Percentiles rank a stretch among this genome's conserved stretches.
Conservation (phyloP, 2,888 invertebrate genomes). For the Campoplex capitator region DNA sequence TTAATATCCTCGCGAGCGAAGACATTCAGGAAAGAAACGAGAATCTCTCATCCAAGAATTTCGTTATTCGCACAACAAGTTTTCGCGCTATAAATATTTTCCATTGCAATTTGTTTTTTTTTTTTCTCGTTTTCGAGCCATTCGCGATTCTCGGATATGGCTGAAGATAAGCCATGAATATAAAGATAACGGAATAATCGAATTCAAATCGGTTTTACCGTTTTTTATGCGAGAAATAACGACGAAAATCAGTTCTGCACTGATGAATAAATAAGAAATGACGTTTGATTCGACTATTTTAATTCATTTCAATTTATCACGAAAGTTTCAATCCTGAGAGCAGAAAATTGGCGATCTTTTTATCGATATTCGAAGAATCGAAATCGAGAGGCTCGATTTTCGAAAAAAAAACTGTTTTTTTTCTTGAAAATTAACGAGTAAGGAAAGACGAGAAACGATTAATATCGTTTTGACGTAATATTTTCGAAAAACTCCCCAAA, state of each 20-base stretch:
- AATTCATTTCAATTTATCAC: background rate
- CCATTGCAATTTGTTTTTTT: background rate
- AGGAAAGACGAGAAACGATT: too few relatives aligned
- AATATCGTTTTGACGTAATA: too few relatives aligned
- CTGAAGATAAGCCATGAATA: background rate
- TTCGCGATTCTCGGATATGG: background rate
- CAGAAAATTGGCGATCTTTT: too few relatives aligned
- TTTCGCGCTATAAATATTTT: constrained; percentile 8
- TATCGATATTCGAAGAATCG: too few relatives aligned
- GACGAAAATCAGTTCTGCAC: background rate
- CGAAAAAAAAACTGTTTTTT: too few relatives aligned
- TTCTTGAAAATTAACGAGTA: too few relatives aligned
- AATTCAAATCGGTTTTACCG: background rate
- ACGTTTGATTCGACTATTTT: background rate
- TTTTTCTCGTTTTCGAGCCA: background rate
- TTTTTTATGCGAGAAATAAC: background rate
- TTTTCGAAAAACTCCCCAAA: too few relatives aligned
- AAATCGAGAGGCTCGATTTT: too few relatives aligned
- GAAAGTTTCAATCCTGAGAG: too few relatives aligned
- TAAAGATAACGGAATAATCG: background rate
- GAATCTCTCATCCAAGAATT: constrained; percentile 6
- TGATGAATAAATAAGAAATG: background rate
- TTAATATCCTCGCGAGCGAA: background rate
- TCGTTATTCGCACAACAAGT: background rate
- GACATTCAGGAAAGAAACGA: constrained; percentile 15